Conservation (phyloP, 2,797 vertebrate genomes). For the Ptychobarbus kaznakovi region DNA sequence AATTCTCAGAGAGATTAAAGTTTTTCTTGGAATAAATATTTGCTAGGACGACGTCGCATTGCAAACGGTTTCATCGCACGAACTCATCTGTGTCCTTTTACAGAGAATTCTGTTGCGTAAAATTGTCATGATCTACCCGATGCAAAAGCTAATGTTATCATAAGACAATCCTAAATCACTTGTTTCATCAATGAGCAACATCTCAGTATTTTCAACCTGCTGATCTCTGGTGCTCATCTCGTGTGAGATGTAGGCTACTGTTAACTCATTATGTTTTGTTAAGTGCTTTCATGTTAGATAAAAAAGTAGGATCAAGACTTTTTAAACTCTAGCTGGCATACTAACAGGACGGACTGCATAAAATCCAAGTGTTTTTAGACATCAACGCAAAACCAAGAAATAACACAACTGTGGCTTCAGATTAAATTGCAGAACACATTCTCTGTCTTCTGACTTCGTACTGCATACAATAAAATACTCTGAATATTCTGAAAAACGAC, state of each 20-base stretch:
- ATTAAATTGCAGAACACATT: neutral
- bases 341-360: neutral
- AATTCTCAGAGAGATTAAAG: neutral
- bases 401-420: neutral
- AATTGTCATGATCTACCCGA: neutral
- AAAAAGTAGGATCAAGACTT: neutral
- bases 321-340: neutral
- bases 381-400: neutral
- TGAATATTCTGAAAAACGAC: neutral
- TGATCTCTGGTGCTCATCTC: neutral
- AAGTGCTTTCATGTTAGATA: neutral
- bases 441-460: neutral
- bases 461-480: neutral
- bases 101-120: neutral
- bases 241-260: neutral
- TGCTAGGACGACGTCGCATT: neutral
- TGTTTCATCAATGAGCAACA: neutral
- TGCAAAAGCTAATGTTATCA: neutral
- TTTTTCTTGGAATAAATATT: neutral
- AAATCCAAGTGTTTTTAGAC: neutral
- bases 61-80: neutral
- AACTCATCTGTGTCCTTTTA: neutral
- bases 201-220: neutral
- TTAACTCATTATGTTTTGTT: neutral
- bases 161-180: neutral